phyloP scores from a whole-genome alignment of 2,797 vertebrate genomes.

The Bufotes viridis region DNA sequence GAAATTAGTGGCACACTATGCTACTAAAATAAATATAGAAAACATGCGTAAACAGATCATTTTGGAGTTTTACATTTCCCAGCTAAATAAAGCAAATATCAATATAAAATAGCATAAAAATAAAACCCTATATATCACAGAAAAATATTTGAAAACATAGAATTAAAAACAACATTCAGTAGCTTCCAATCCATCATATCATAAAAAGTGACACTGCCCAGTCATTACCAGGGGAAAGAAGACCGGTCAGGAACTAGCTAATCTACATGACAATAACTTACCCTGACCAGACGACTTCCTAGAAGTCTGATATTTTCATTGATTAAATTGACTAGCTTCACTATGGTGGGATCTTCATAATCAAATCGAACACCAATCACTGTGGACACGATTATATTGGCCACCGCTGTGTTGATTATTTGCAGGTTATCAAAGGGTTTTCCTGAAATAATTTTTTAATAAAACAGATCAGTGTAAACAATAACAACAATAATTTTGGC shows the following conservation, averaged over 20 bases:
- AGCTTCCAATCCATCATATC: too few relatives aligned
- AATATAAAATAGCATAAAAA: too few relatives aligned
- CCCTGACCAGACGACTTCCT: conserved; percentile 18
- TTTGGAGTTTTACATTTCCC: too few relatives aligned
- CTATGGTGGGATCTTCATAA: conserved; percentile 30
- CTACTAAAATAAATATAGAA: too few relatives aligned
- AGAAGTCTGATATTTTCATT: conserved; percentile 36
- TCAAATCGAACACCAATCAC: conserved; percentile 19
- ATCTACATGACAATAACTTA: background rate
- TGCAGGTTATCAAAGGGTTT: conserved; percentile 23
- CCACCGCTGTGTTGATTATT: conserved; percentile 9
- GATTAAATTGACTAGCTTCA: conserved; percentile 14
- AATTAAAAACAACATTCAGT: too few relatives aligned
- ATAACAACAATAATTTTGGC: background rate
- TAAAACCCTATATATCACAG: too few relatives aligned
- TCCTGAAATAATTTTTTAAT: conserved; percentile 17
- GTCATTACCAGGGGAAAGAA: too few relatives aligned
- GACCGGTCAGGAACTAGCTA: background rate
- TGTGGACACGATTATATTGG: conserved; percentile 41
- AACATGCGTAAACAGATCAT: too few relatives aligned
- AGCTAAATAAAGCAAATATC: too few relatives aligned
- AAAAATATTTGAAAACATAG: too few relatives aligned
- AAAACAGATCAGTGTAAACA: background rate
- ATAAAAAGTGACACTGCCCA: too few relatives aligned
- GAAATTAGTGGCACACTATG: too few relatives aligned